These are phyloP conservation scores for Acropora tenuis DNA, from an alignment of 64 coral and sea anemone genomes.

Conservation along the genomic window DNA sequence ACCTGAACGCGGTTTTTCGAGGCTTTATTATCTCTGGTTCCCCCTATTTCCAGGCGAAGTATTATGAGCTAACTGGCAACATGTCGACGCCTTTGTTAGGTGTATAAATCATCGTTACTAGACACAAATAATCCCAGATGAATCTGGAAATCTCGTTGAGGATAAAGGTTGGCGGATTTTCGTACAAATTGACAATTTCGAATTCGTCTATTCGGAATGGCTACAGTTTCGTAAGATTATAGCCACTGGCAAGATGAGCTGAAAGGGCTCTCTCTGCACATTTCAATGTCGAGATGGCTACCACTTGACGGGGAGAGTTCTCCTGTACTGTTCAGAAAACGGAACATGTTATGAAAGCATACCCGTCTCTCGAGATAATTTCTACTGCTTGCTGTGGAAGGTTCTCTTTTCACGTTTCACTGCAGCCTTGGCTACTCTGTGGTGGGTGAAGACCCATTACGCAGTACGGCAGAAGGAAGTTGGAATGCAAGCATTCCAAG, in stretches of 20 bases:
- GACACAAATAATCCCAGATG: too few relatives aligned
- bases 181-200: not conserved
- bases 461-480: not conserved
- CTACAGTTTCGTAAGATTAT: not conserved
- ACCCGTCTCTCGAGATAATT: constrained; percentile 7
- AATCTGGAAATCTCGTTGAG: too few relatives aligned
- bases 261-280: constrained; percentile 19
- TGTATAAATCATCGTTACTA: too few relatives aligned
- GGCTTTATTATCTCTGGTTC: too few relatives aligned
- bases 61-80: too few relatives aligned
- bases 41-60: too few relatives aligned
- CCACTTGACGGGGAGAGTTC: not conserved
- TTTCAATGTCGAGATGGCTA: constrained; percentile 20
- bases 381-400: not conserved
- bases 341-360: constrained; percentile 22
- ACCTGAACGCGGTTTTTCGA: too few relatives aligned
- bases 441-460: not conserved
- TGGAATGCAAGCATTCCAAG: not conserved
- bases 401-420: not conserved
- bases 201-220: not conserved
- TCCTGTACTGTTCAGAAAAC: not conserved
- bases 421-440: constrained; percentile 16
- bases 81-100: too few relatives aligned
- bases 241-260: not conserved
- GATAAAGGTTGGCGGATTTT: not conserved